These are phyloP conservation scores for Psophia crepitans DNA, from an alignment of 2,113 vertebrate species.

Conservation along the genomic window DNA sequence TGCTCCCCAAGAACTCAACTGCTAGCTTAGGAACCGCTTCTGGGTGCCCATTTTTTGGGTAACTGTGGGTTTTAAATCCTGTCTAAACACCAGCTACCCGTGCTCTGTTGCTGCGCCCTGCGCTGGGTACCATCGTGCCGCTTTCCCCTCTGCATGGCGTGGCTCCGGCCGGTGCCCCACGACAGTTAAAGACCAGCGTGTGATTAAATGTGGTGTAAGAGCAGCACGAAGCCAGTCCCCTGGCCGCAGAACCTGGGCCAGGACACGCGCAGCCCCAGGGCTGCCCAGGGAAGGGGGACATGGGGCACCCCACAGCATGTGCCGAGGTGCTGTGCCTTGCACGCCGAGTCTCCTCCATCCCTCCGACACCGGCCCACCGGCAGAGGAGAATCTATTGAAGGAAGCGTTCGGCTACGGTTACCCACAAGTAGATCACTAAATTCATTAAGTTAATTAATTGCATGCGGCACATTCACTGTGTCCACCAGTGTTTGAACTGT, in stretches of 20 bases:
- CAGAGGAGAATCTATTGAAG: background rate
- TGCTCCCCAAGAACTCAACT: background rate
- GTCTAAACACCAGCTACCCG: background rate
- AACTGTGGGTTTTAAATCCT: fast-evolving
- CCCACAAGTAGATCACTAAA: background rate
- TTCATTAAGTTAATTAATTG: constrained; percentile 44
- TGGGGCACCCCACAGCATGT: background rate
- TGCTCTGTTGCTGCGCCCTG: background rate
- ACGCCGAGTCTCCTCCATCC: fast-evolving
- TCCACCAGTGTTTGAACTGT: background rate
- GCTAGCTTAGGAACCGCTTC: background rate
- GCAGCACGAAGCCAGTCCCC: background rate
- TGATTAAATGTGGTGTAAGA: background rate
- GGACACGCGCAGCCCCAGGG: fast-evolving
- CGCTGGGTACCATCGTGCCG: background rate
- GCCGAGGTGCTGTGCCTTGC: background rate
- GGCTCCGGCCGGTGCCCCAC: fast-evolving
- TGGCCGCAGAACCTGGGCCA: background rate
- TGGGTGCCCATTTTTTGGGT: background rate
- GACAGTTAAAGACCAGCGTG: background rate
- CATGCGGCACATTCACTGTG: background rate
- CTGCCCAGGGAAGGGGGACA: background rate
- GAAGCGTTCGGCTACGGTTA: background rate
- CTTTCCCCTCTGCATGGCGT: fast-evolving
- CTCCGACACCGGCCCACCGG: fast-evolving